phyloP scores from a whole-genome alignment of 2,888 invertebrate genomes.

The Yponomeuta malinellus region DNA sequence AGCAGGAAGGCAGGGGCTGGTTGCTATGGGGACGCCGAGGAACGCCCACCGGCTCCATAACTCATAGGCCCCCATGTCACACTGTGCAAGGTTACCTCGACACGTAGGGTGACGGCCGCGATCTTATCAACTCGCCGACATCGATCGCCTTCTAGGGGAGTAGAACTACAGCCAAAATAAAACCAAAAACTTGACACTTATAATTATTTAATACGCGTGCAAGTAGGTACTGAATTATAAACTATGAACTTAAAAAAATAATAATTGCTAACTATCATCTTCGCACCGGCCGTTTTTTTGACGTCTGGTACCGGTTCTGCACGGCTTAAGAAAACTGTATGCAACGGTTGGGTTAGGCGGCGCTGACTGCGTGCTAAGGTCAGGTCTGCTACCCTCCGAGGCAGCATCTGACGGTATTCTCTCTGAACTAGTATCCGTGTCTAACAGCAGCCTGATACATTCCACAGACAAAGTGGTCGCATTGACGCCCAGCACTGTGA shows the following conservation, averaged over 20 bases:
- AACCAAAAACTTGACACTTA: too few species aligned
- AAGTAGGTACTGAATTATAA: too few species aligned
- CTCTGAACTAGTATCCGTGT: constrained; percentile 33
- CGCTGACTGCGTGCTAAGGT: background rate
- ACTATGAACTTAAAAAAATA: background rate
- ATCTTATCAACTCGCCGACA: constrained; percentile 25
- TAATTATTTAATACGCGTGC: background rate
- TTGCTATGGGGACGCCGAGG: constrained; percentile 47
- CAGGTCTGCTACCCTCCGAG: background rate
- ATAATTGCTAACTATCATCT: background rate
- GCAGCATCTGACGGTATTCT: background rate
- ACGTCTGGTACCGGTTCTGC: background rate
- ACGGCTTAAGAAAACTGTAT: background rate
- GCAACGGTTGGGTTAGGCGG: background rate
- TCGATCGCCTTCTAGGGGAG: constrained; percentile 9
- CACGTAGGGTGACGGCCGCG: constrained; percentile 24
- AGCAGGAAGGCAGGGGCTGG: constrained; percentile 29
- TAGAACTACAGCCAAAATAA: too few species aligned
- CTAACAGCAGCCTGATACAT: constrained; percentile 61
- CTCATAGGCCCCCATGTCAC: constrained; percentile 34
- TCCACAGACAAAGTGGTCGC: constrained; percentile 73
- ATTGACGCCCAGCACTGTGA: constrained; percentile 75
- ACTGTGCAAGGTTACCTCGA: constrained; percentile 39
- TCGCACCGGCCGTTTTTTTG: background rate
- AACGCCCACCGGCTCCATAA: constrained; percentile 49